Evolutionary conservation across 2,888 invertebrate species (phyloP).

Genomic region (Lepidocyrtinus sp.): DNA sequence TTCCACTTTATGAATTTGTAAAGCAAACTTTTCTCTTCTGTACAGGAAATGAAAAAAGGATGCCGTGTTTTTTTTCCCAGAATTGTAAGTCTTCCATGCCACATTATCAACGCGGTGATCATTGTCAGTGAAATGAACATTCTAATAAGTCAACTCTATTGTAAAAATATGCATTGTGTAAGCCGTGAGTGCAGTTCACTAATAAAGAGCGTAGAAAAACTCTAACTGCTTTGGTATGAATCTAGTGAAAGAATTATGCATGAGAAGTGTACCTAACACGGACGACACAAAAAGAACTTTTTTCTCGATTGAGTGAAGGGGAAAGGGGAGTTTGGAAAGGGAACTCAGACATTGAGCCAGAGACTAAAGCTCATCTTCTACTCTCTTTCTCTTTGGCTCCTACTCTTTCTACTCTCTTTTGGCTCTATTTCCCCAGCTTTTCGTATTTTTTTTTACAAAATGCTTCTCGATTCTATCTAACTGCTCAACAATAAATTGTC

Average conservation of each 20-base stretch:
- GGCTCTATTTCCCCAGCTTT: not conserved
- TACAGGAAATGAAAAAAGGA: not conserved
- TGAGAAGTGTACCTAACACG: not conserved
- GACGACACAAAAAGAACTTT: constrained; percentile 6
- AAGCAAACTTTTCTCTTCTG: not conserved
- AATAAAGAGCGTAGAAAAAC: not conserved
- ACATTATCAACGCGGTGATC: not conserved
- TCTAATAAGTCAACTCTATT: not conserved
- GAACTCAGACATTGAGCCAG: no score
- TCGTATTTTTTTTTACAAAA: not conserved
- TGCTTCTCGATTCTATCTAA: not conserved
- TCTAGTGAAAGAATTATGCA: constrained; percentile 12
- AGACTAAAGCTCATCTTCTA: constrained; percentile 8
- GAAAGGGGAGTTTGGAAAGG: not conserved
- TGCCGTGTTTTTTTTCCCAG: not conserved
- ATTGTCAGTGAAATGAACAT: not conserved
- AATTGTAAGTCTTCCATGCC: not conserved
- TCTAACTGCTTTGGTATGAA: not conserved
- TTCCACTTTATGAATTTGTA: no score
- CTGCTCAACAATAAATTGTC: constrained; percentile 9
- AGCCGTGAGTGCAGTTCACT: not conserved
- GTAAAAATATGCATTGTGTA: not conserved
- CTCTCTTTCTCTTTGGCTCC: not conserved
- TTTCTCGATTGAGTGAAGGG: constrained; percentile 1
- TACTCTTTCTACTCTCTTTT: not conserved